Evolutionary conservation across 2,888 invertebrate species (phyloP).

Genomic region (Pharmacophagus antenor): DNA sequence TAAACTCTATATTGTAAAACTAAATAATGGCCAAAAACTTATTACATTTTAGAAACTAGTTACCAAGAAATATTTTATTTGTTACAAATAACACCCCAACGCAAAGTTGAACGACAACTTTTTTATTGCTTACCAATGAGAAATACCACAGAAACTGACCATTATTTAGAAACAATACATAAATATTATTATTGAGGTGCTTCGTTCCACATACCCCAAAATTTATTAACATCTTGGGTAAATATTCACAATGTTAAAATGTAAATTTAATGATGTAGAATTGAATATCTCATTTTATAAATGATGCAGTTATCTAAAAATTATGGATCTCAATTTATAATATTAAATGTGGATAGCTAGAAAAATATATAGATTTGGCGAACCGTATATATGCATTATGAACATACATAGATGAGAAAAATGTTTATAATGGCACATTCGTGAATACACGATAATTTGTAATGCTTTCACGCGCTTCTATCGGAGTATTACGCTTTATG

Average conservation of each 20-base stretch:
- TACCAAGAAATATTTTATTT: not conserved
- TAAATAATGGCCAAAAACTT: slow-evolving; percentile 55
- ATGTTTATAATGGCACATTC: slow-evolving; percentile 59
- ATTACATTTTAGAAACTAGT: not conserved
- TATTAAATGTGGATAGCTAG: slow-evolving; percentile 70
- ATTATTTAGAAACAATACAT: slow-evolving; percentile 58
- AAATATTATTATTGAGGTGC: slow-evolving; percentile 53
- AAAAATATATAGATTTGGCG: slow-evolving; percentile 73
- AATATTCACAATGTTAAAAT: slow-evolving; percentile 49
- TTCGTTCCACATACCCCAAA: slow-evolving; percentile 7
- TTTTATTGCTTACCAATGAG: slow-evolving; percentile 31
- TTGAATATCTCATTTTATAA: slow-evolving; percentile 55
- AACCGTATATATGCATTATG: slow-evolving; percentile 63
- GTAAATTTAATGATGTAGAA: slow-evolving; percentile 56
- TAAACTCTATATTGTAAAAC: slow-evolving; percentile 48
- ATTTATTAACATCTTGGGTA: slow-evolving; percentile 37
- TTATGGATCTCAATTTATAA: slow-evolving; percentile 70
- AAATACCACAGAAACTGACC: slow-evolving; percentile 45
- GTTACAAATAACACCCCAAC: not conserved
- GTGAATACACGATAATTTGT: slow-evolving; percentile 32
- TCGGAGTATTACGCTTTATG: not conserved
- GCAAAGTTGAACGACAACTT: slow-evolving; percentile 20
- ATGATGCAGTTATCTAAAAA: slow-evolving; percentile 53
- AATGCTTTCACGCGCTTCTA: not conserved
- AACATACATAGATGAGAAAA: slow-evolving; percentile 50